Conservation (phyloP, 2,888 invertebrate species). For the Trachelus iudaicus region DNA sequence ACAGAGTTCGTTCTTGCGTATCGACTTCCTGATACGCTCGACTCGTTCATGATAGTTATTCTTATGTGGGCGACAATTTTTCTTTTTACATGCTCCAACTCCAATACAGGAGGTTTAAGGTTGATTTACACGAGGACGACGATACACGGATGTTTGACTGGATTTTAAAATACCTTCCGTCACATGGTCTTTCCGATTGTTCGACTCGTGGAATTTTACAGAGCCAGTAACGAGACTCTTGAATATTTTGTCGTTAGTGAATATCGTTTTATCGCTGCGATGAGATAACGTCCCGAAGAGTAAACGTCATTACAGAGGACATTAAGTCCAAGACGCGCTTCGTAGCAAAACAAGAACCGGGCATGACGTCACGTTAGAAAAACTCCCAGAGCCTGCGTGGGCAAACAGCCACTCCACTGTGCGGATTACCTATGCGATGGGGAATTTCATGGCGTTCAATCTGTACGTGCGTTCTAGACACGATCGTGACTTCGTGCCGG, state of each 20-base stretch:
- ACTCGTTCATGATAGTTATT: not conserved
- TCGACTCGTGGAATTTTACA: not conserved
- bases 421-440: constrained; percentile 23
- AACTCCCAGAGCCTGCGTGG: constrained; percentile 26
- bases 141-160: not conserved
- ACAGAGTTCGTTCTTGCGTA: constrained; percentile 2
- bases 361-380: constrained; percentile 24
- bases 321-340: constrained; percentile 11
- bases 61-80: not conserved
- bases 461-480: not conserved
- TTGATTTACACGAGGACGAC: not conserved
- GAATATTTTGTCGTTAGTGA: not conserved
- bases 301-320: not conserved
- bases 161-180: not conserved
- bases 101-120: not conserved
- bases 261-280: not conserved
- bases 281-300: not conserved
- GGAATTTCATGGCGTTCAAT: constrained; percentile 22
- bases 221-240: not conserved
- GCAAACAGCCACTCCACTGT: constrained; percentile 27
- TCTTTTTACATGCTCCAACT: not conserved
- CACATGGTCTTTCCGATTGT: not conserved
- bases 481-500: not conserved
- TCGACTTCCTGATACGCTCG: constrained; percentile 5
- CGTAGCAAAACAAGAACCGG: constrained; percentile 9